Evolutionary conservation across 2,113 vertebrate species (phyloP), one percentile per base, ranked within the genome.

Genomic region (Callopanchax toddi): DNA sequence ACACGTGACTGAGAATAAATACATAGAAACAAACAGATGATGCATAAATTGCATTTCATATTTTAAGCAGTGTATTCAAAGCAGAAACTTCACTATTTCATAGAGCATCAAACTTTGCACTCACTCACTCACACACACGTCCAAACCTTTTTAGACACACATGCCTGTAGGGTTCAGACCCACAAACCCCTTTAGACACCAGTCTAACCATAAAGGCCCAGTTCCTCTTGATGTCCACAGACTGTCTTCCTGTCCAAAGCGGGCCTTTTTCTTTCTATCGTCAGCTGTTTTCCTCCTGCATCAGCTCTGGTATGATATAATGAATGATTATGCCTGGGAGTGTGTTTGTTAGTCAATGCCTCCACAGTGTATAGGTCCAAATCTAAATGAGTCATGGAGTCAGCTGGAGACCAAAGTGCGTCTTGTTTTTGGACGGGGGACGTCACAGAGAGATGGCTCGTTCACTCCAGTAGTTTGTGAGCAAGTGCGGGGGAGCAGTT

Each of bases 1-100:
- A 32, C 46, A 71, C 40, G 50, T 53, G 40, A 67, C 66, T 59
- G 50, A 70, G 75, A 86, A 85, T 85, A 85, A 87, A 87, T 86
- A 87, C 62, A 52, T 18, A 46, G 17, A 68, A 73, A 78, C 34
- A 72, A 82, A 76, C n/a, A 68, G 67, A 68, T 51, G 42, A 59
- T 58, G 36, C 26, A 53, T 34, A 56, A 17, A 45, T 18, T 55
- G 13, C 48, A 15, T 40, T 50, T 61, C 60, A 73, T 44, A 70
- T 60, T 67, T 56, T 17, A 65, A 67, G 68, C 53, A 42, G 59
- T 17, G 56, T 43, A 56, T 40, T 17, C 53, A 45, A 70, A 71
- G 49, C 25, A 18, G 44, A 23, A 10, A 66, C 54, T 61, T 66
- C 23, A 49, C 45, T 70, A 36, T 37, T 74, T 42, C 48, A 39